Conservation (phyloP, 2,888 invertebrate genomes). For the Stenoptilia bipunctidactyla region DNA sequence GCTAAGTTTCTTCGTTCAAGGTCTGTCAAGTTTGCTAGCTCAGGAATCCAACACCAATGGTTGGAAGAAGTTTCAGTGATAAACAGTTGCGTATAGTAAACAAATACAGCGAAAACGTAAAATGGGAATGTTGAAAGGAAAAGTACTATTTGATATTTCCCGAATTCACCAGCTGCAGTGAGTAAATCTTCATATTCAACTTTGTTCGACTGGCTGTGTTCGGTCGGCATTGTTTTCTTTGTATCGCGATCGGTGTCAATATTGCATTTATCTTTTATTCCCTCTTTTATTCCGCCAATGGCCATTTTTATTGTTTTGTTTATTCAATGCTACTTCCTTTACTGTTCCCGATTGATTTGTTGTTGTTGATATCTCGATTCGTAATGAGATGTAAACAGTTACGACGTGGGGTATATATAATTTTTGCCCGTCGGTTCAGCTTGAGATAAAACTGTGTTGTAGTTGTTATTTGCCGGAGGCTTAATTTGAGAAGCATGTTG, state of each 20-base stretch:
- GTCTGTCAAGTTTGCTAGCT: slow-evolving; percentile 27
- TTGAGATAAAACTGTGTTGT: no score
- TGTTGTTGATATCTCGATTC: no score
- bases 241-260: slow-evolving; percentile 10
- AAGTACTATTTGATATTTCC: slow-evolving; percentile 27
- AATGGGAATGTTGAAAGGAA: slow-evolving; percentile 30
- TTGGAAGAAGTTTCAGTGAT: slow-evolving; percentile 32
- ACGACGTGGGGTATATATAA: no score
- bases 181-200: slow-evolving; percentile 32
- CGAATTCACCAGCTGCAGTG: slow-evolving; percentile 30
- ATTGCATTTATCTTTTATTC: slow-evolving; percentile 1
- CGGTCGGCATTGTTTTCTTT: not conserved
- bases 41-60: slow-evolving; percentile 35
- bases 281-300: not conserved
- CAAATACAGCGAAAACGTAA: slow-evolving; percentile 27
- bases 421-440: no score
- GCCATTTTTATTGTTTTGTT: not conserved
- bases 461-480: no score
- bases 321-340: no score
- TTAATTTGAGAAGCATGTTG: no score
- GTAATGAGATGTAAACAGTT: no score
- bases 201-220: slow-evolving; percentile 8
- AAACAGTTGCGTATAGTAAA: slow-evolving; percentile 31
- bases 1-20: slow-evolving; percentile 27
- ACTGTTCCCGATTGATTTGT: no score